Evolutionary conservation across 2,888 invertebrate genomes (phyloP), one percentile per base, ranked within the genome.

Genomic region (Drosophila meridionalis): DNA sequence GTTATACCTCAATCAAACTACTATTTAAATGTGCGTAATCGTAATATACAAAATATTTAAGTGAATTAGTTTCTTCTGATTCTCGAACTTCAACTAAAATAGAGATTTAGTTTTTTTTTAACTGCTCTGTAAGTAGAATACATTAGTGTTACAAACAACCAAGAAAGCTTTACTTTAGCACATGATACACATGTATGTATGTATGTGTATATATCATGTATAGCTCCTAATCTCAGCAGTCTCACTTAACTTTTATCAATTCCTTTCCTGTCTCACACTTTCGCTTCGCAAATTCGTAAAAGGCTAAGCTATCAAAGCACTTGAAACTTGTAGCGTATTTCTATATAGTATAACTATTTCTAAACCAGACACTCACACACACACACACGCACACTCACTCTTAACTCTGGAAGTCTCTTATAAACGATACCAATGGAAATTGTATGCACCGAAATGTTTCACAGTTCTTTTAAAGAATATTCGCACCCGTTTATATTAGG

Each of bases 1-100:
- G 34, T 43, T 63, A 53, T 40, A 73, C 73, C 71, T 75, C 76
- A 68, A 62, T 59, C 40, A 48, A 59, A 32, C 36, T 79, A 32
- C 36, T 79, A 71, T 79, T 79, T 71, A 66, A 71, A 79, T 74
- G 79, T 75, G 79, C 79, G 65, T 60, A 57, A 34, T 11, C 5
- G 20, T 28, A 30, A 38, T 52, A 55, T n/a, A 28, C 14, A 38
- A 14, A n/a, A 20, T 20, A 42, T 42, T 12, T 2, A 42, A 42
- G 26, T 45, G 45, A 26, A 42, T 56, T 40, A 56, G 30, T 40
- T 40, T 53, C 36, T 26, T 53, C 34, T 20, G 4, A 34, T 26
- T 34, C 53, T 28, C 14, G 6, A 57, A 32, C 42, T 57, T 57
- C 32, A 42, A 32, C n/a, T 42, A 32, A 40, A 57, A 42, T 57